These are phyloP conservation scores for Aphelenchoides avenae DNA, from an alignment of 1,140 invertebrate species.

Conservation along the genomic window DNA sequence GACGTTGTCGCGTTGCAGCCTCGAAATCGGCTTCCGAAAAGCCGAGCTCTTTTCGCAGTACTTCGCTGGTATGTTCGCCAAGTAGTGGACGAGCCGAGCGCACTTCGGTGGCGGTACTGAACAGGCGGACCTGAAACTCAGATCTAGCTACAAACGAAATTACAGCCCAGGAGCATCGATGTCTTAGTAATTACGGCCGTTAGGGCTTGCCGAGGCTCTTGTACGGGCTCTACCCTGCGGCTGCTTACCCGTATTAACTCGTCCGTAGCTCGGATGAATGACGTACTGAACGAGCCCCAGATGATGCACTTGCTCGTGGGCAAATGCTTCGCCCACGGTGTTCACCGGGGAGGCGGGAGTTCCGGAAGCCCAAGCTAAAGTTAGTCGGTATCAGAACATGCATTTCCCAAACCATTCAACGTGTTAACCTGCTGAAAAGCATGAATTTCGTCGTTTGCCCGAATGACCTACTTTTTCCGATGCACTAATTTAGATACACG, in stretches of 20 bases:
- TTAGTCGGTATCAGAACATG: slow-evolving; percentile 4
- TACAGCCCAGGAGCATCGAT: slow-evolving; percentile 1
- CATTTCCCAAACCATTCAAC: too few relatives aligned
- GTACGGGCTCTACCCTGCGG: slow-evolving; percentile 60
- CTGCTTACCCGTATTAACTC: slow-evolving; percentile 73
- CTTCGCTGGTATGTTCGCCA: slow-evolving; percentile 78
- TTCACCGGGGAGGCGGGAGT: slow-evolving; percentile 88
- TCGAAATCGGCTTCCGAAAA: too few relatives aligned
- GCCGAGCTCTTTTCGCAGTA: slow-evolving; percentile 70
- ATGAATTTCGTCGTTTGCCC: too few relatives aligned
- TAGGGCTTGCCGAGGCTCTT: background rate
- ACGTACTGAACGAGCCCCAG: slow-evolving; percentile 74
- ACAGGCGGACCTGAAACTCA: slow-evolving; percentile 79
- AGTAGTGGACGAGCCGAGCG: slow-evolving; percentile 74
- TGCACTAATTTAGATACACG: slow-evolving; percentile 64
- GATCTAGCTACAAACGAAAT: too few relatives aligned
- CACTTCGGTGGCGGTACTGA: slow-evolving; percentile 69
- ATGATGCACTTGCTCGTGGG: slow-evolving; percentile 63
- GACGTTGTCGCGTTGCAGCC: too few relatives aligned
- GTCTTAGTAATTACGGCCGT: background rate
- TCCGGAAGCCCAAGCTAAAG: slow-evolving; percentile 64
- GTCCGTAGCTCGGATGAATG: slow-evolving; percentile 69
- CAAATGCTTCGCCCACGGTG: slow-evolving; percentile 76
- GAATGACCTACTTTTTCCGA: slow-evolving; percentile 59
- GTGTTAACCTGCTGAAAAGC: too few relatives aligned